Base-by-base conservation (phyloP, 2,113 vertebrate species). In the Pterophyllum scalare region DNA sequence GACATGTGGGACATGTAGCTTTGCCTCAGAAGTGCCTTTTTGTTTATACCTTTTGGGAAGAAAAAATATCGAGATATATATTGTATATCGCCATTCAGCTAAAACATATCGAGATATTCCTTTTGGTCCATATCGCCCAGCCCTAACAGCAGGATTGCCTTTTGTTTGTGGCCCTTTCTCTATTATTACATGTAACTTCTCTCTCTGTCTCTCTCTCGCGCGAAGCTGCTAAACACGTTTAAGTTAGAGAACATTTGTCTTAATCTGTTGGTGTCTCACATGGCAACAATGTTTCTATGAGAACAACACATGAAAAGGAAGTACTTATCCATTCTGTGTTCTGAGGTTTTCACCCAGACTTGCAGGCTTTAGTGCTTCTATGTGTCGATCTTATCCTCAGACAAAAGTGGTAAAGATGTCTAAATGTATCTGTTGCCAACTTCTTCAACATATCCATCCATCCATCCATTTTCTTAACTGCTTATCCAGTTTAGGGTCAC, bases 251-350 rank as follows among this genome's bases (percentile, higher is more conserved):
- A 54, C 19, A 33, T 72, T 72, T 72, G 46, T n/a, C 11, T 72
- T 54, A 54, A 28, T 72, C 46, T 72, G 46, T 52, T 52, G 46
- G 19, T 12, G 26, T 28, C 67, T 72, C 46, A 17, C 46, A n/a
- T 54, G 46, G 43, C 52, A 72, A 54, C 67, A 72, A 52, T 8
- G 67, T 52, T 72, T 72, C 43, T 72, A 72, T 72, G 67, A 72
- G 46, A 72, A 72, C 67, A 33, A 28, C 31, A 54, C 46, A 54
- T 9, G 46, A 72, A 72, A 72, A 72, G 67, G 3, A 11, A 54
- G 19, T 54, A 33, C 46, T 54, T 72, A 54, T 10, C 67, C 17
- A 70, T 70, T 52, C 28, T 31, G 15, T 52, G 65, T 52, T 70
- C 46, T 52, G 43, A 70, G 40, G 26, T 70, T 49, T 49, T 70